A percentile compares a stretch with the other conserved stretches of the same genome.
Conservation (phyloP, 2,113 vertebrate species). For the Megaleporinus macrocephalus region DNA sequence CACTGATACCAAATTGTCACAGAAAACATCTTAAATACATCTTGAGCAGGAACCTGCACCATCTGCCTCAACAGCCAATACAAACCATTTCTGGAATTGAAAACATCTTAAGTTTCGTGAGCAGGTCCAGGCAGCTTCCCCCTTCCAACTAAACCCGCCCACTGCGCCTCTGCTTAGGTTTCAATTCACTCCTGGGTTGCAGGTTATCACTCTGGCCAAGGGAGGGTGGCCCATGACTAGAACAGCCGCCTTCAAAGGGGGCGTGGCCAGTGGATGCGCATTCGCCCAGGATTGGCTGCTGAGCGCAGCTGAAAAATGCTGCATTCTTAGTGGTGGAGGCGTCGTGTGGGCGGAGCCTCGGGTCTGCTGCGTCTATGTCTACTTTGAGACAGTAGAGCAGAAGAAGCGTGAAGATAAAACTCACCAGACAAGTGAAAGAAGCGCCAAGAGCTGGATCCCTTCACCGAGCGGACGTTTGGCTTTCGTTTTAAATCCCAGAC, state of each 20-base stretch:
- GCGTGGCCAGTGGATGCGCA: constrained; percentile 9
- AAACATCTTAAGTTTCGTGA: not conserved
- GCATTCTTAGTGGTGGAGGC: constrained; percentile 22
- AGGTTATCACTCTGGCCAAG: not conserved
- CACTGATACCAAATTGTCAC: too few relatives aligned
- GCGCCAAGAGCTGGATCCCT: not conserved
- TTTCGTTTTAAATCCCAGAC: not conserved
- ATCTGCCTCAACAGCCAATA: too few relatives aligned
- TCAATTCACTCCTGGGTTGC: constrained; percentile 47
- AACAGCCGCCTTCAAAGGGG: constrained; percentile 22
- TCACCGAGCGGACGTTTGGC: not conserved
- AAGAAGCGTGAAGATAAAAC: not conserved
- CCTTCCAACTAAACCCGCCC: not conserved
- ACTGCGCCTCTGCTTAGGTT: not conserved
- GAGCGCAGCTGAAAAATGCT: not conserved
- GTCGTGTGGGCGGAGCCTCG: not conserved
- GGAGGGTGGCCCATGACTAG: not conserved
- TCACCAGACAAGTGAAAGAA: not conserved
- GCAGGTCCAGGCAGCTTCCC: not conserved
- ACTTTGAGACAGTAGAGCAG: not conserved
- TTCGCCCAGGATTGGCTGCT: constrained; percentile 26
- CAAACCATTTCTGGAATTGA: too few relatives aligned
- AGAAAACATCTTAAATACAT: too few relatives aligned
- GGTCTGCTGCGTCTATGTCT: not conserved
- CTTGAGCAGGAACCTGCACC: too few relatives aligned